Base-by-base conservation (phyloP, 1,140 invertebrate species). In the Homarus americanus region DNA sequence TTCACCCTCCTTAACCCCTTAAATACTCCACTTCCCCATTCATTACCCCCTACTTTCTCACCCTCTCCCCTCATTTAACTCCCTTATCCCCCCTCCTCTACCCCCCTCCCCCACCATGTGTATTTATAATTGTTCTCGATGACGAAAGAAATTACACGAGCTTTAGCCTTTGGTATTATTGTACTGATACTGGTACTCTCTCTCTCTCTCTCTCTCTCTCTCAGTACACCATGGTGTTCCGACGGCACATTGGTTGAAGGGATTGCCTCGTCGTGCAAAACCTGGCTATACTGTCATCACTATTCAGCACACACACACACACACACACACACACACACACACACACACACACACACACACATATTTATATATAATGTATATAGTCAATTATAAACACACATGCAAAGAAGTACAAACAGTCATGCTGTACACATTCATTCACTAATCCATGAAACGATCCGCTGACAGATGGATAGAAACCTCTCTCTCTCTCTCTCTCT, bases 271-370 rank as follows among this genome's bases (percentile, higher is more conserved):
- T 58, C 53, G 15, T 20, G 0, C 15, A 20, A 20, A 58, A 58
- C 53, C 53, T 5, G 2, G 15, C 44, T 20, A 20, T 0, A 4
- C 24, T 58, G 53, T 58, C 17, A 15, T 20, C 44, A 12, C 44
- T 49, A 7, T 4, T 49, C 44, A 49, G 44, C 53, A 58, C 53
- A 28, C n/a, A 32, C 63, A 69, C 63, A 69, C 63, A 69, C 63
- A 69, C 63, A 69, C 63, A 69, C 24, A 69, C 63, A 69, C 63
- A 69, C 63, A 69, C 63, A 69, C 63, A 69, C 63, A 69, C 73
- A 76, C 73, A 76, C 73, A 76, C 36, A 40, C 73, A 76, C 36
- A 76, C 40, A 41, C 73, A 76, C 73, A 76, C 73, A 76, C 73
- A 44, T 49, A 82, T n/a, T n/a, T n/a, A n/a, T n/a, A n/a, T n/a